Evolutionary conservation across 1,140 invertebrate genomes (phyloP).

Genomic region (Teleogryllus occipitalis): DNA sequence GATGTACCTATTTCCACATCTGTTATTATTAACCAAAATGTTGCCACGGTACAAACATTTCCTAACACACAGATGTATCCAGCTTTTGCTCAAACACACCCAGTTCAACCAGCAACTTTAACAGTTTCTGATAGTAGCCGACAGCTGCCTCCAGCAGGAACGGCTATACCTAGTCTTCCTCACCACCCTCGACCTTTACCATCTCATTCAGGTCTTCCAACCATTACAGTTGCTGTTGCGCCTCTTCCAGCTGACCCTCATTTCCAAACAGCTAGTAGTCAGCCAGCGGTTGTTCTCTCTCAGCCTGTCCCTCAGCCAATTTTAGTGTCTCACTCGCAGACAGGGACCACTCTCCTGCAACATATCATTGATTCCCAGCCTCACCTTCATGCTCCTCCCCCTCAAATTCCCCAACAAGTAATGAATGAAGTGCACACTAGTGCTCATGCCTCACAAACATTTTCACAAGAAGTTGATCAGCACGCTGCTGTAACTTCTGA

Average conservation of each 20-base stretch:
- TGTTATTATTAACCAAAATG: slow-evolving; percentile 14
- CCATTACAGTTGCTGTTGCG: slow-evolving; percentile 12
- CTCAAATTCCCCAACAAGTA: neutral
- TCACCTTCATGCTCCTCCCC: neutral
- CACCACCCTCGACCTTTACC: neutral
- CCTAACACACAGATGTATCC: neutral
- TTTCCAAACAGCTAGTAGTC: slow-evolving; percentile 4
- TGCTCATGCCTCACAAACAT: neutral
- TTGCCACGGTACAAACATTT: neutral
- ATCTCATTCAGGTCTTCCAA: neutral
- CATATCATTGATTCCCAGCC: slow-evolving; percentile 10
- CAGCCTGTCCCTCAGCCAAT: slow-evolving; percentile 1
- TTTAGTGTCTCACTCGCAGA: slow-evolving; percentile 8
- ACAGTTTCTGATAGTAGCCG: neutral
- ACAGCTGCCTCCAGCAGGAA: neutral
- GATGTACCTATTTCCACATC: slow-evolving; percentile 3
- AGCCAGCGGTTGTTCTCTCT: slow-evolving; percentile 2
- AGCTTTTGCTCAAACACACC: neutral
- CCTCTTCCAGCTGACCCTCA: slow-evolving; percentile 8
- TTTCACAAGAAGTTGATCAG: too few species aligned
- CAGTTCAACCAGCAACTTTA: neutral
- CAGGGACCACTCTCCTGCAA: slow-evolving; percentile 1
- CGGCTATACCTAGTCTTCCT: neutral
- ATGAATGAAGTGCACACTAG: slow-evolving; percentile 2
- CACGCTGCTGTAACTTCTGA: too few species aligned